These are phyloP conservation scores for Harpegnathos saltator DNA, from an alignment of 1,140 invertebrate species.

Conservation along the genomic window DNA sequence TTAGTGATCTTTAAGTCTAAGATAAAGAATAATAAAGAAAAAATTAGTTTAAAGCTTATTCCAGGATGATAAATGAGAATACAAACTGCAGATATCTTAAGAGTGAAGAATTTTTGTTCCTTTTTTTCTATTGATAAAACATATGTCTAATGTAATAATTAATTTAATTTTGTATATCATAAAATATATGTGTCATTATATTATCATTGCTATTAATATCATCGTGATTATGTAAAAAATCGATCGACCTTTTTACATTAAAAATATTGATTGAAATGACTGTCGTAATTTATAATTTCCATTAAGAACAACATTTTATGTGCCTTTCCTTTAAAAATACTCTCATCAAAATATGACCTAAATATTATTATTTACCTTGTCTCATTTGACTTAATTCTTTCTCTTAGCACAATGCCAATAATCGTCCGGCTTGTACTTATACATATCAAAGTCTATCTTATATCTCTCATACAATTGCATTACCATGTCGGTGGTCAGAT, in stretches of 20 bases:
- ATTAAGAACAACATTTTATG: not conserved
- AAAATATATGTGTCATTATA: not conserved
- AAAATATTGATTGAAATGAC: not conserved
- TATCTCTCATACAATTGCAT: slow-evolving; percentile 80
- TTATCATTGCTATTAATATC: not conserved
- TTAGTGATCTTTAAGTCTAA: not conserved
- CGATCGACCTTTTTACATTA: slow-evolving; percentile 2
- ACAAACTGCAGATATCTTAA: no score
- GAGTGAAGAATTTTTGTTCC: not conserved
- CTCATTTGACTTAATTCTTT: slow-evolving; percentile 49
- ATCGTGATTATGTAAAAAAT: not conserved
- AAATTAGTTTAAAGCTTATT: not conserved
- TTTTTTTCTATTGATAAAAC: slow-evolving; percentile 6
- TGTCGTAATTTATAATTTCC: not conserved
- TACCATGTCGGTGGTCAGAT: slow-evolving; percentile 74
- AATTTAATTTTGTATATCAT: slow-evolving; percentile 31
- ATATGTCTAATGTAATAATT: slow-evolving; percentile 16
- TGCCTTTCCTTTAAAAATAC: slow-evolving; percentile 32
- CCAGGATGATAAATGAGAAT: not conserved
- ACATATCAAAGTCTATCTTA: slow-evolving; percentile 84
- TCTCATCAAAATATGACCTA: slow-evolving; percentile 51
- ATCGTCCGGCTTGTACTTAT: slow-evolving; percentile 77
- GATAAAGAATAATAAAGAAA: not conserved
- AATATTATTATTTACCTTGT: slow-evolving; percentile 36
- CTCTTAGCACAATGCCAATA: slow-evolving; percentile 77